Percentiles rank a stretch among this genome's conserved stretches.
Evolutionary conservation across 2,888 invertebrate genomes (phyloP).

Genomic region (Calameuta filiformis): DNA sequence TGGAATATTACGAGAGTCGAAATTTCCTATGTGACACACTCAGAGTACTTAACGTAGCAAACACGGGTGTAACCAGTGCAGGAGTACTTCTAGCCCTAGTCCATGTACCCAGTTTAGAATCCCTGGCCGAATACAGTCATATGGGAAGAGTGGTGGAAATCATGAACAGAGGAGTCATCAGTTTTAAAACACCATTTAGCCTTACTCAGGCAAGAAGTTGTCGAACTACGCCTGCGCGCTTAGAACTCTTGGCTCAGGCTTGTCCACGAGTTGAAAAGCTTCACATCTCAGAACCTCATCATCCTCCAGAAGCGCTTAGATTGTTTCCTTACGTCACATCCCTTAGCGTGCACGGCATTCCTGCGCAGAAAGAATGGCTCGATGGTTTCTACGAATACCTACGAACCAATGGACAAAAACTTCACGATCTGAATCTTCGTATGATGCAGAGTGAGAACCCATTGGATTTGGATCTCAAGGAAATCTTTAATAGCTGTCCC

Average conservation of each 20-base stretch:
- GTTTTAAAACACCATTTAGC: slow-evolving; percentile 53
- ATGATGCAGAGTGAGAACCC: slow-evolving; percentile 51
- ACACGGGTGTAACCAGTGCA: slow-evolving; percentile 61
- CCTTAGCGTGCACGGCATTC: slow-evolving; percentile 60
- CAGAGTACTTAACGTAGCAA: slow-evolving; percentile 61
- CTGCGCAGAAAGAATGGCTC: slow-evolving; percentile 58
- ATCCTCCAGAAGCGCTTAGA: slow-evolving; percentile 58
- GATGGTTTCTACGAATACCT: slow-evolving; percentile 61
- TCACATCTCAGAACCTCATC: slow-evolving; percentile 62
- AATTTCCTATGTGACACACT: slow-evolving; percentile 63
- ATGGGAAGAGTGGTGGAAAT: slow-evolving; percentile 63
- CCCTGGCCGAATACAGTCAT: slow-evolving; percentile 64
- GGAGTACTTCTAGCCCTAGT: slow-evolving; percentile 62
- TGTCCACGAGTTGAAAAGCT: slow-evolving; percentile 62
- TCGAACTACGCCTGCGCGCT: slow-evolving; percentile 55
- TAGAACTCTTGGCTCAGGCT: slow-evolving; percentile 60
- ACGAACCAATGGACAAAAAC: slow-evolving; percentile 52
- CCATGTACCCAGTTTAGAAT: slow-evolving; percentile 60
- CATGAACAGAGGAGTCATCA: slow-evolving; percentile 52
- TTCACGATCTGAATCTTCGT: slow-evolving; percentile 59
- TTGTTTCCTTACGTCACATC: slow-evolving; percentile 59
- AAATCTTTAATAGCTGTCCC: slow-evolving; percentile 55
- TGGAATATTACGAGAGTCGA: slow-evolving; percentile 61
- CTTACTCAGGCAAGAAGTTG: slow-evolving; percentile 59
- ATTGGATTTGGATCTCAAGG: slow-evolving; percentile 55